These are phyloP conservation scores for Siniperca chuatsi DNA, from an alignment of 2,113 vertebrate genomes.

Conservation along the genomic window DNA sequence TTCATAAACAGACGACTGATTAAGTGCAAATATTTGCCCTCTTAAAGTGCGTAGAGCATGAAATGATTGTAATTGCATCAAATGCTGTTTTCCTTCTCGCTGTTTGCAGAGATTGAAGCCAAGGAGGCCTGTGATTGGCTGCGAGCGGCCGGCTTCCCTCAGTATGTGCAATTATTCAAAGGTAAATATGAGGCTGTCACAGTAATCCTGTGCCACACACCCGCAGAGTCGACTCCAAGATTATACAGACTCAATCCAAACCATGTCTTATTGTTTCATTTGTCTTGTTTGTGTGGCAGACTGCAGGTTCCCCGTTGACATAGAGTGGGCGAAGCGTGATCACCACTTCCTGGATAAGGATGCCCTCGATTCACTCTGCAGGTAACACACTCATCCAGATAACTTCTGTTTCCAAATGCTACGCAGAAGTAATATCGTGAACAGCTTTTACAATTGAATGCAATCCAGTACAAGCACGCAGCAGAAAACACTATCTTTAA, in stretches of 20 bases:
- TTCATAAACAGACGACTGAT: slow-evolving; percentile 64
- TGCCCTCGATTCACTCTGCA: slow-evolving; percentile 71
- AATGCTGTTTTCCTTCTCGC: slow-evolving; percentile 41
- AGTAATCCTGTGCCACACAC: background rate
- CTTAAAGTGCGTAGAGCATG: slow-evolving; percentile 55
- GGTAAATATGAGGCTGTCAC: slow-evolving; percentile 82
- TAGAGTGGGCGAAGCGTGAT: slow-evolving; percentile 60
- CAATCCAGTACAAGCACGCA: background rate
- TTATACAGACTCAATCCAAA: background rate
- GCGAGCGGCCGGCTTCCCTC: slow-evolving; percentile 91
- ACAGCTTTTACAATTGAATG: background rate
- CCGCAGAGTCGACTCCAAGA: too few species aligned
- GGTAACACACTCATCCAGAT: slow-evolving; percentile 43
- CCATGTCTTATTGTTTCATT: background rate
- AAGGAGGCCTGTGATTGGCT: slow-evolving; percentile 94
- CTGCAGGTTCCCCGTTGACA: slow-evolving; percentile 66
- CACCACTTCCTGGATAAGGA: slow-evolving; percentile 76
- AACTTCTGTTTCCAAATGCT: background rate
- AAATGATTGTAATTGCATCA: slow-evolving; percentile 60
- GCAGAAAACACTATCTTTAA: background rate
- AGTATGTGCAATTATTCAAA: slow-evolving; percentile 93
- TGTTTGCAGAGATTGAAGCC: slow-evolving; percentile 91
- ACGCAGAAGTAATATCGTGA: too few species aligned
- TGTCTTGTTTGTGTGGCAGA: slow-evolving; percentile 47
- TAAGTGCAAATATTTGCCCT: slow-evolving; percentile 72